phyloP scores from a whole-genome alignment of 2,113 vertebrate genomes.

The Esox niger region DNA sequence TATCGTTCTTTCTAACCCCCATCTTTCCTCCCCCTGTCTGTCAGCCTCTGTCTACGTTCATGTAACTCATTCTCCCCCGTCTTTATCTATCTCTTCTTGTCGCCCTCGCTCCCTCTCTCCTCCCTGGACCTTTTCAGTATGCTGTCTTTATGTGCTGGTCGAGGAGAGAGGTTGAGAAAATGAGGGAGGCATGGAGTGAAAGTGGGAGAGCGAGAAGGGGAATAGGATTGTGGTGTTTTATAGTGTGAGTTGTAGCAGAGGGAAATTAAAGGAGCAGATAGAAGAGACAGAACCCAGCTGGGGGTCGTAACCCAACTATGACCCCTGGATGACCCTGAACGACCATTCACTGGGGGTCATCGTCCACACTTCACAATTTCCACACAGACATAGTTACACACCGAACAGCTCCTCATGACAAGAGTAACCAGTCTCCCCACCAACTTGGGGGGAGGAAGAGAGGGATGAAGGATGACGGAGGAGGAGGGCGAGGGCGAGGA shows the following conservation, averaged over 20 bases:
- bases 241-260: not conserved
- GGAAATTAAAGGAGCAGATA: constrained; percentile 51
- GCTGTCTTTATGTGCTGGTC: constrained; percentile 58
- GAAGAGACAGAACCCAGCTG: constrained; percentile 59
- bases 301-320: constrained; percentile 57
- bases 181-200: constrained; percentile 18
- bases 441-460: constrained; percentile 29
- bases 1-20: not conserved
- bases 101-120: constrained; percentile 4
- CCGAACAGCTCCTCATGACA: constrained; percentile 26
- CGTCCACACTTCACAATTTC: constrained; percentile 8
- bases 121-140: constrained; percentile 63
- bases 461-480: not conserved
- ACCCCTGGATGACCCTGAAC: constrained; percentile 53
- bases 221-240: not conserved
- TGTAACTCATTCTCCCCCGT: constrained; percentile 23
- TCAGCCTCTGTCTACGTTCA: not conserved
- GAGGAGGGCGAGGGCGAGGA: not conserved
- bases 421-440: constrained; percentile 49
- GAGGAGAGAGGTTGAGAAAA: constrained; percentile 14
- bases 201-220: not conserved
- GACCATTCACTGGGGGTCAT: not conserved
- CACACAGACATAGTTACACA: constrained; percentile 16
- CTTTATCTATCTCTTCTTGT: not conserved
- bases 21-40: not conserved